Base-by-base conservation (phyloP, 2,888 invertebrate species). In the Coremacera marginata region DNA sequence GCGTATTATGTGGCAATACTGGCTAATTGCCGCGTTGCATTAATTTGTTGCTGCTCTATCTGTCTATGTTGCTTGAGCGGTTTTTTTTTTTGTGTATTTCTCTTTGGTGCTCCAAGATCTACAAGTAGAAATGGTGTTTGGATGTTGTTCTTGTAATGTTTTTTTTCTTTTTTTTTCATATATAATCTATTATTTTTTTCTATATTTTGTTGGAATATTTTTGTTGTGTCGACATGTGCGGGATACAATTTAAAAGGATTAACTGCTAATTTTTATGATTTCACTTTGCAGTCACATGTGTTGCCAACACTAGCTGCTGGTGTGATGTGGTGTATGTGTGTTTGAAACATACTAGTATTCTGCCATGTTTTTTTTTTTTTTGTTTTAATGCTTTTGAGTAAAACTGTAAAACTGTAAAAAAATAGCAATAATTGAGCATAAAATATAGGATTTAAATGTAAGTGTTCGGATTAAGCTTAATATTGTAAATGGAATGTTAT, bases 201-300 rank as follows among this genome's bases (percentile, higher is more conserved):
- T 62, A 25, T 51, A 31, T 67, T 16, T 25, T 67, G 22, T 27
- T 19, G 25, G 11, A 4, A 5, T n/a, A 8, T 27, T 67, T 67
- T 72, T 55, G 22, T 78, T 79, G 80, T 81, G 80, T 81, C 77
- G 82, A 83, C 86, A 86, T 84, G 84, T 84, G 85, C 79, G 83
- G 84, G 84, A 88, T 88, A 88, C 87, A 88, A 88, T 88, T 88
- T 86, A 83, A 87, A 84, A 86, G 85, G 88, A 88, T 88, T 88
- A 88, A 86, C 86, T 84, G 87, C 82, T 86, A 86, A 86, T 85
- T 88, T 85, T 84, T 84, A 82, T 84, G 80, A 85, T 86, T 84
- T 84, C 83, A 81, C 80, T 82, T 63, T 73, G 34, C n/a, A 51
- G 34, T 27, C n/a, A 14, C 25, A 22, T 60, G 27, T 22, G 63